Conservation (phyloP, 2,888 invertebrate species). For the Cyaniris semiargus region DNA sequence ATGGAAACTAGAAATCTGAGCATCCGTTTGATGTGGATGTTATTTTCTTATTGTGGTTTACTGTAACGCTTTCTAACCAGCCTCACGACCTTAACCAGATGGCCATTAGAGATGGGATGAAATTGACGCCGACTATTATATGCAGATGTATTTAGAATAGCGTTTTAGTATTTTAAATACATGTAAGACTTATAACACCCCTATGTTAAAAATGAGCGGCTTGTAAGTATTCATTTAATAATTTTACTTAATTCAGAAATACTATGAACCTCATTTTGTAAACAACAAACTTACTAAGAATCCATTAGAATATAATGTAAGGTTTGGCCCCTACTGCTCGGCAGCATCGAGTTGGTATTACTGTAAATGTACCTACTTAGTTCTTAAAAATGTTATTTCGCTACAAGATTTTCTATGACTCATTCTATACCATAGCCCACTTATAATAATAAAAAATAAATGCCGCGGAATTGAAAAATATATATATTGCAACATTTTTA, state of each 20-base stretch:
- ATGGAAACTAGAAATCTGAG: conserved; percentile 23
- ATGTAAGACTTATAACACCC: too few species aligned
- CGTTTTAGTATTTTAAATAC: background rate
- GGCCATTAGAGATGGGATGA: conserved; percentile 16
- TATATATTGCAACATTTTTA: background rate
- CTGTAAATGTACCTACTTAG: too few species aligned
- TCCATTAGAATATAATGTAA: background rate
- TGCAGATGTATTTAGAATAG: background rate
- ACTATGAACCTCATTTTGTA: too few species aligned
- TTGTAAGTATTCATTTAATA: too few species aligned
- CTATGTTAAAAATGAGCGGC: too few species aligned
- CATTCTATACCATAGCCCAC: too few species aligned
- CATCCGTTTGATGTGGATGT: conserved; percentile 26
- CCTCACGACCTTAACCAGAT: conserved; percentile 27
- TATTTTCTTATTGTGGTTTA: conserved; percentile 29
- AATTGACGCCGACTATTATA: conserved; percentile 10
- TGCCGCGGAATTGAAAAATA: background rate
- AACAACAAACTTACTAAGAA: too few species aligned
- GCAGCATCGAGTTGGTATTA: background rate
- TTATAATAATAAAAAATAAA: too few species aligned
- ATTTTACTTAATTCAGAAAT: too few species aligned
- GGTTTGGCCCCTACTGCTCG: background rate
- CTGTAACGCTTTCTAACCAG: conserved; percentile 31
- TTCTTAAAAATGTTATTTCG: too few species aligned
- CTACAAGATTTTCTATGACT: too few species aligned